Base-by-base conservation (phyloP, 2,888 invertebrate species). In the Drosophila barbarae region DNA sequence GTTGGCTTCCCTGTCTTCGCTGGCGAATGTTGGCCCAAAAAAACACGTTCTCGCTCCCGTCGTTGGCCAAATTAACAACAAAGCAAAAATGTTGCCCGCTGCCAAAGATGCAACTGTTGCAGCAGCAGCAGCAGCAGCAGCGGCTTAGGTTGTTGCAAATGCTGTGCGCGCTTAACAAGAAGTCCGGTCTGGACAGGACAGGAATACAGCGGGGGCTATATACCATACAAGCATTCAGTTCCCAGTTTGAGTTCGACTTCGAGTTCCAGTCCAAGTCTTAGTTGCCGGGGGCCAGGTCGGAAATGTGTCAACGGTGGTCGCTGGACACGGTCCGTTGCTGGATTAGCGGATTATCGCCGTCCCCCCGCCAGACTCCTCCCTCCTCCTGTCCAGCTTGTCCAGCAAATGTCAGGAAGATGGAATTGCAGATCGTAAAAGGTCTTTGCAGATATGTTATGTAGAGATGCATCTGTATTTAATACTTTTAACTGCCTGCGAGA, bases 41-140 rank as follows among this genome's bases (percentile, higher is more conserved):
- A 65, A 65, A 66, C 75, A 75, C 72, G 78, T 75, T 75, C 75
- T 77, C 39, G 66, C 51, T 73, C 66, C 59, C 59, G 61, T 63
- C 61, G 47, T 47, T 69, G 53, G 54, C 46, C 69, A 69, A 65
- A 65, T 65, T 66, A 66, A 55, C 69, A 69, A 54, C 44, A 60
- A 46, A 49, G 38, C 57, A 55, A 54, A 71, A 65, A 57, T 69
- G 71, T 57, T 64, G 64, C 67, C 42, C 38, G 42, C 52, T 61
- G 53, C 54, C 54, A 72, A 59, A 71, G 67, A 72, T 59, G 70
- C 70, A 70, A 66, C 65, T 67, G 65, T 46, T 34, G 61, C 49
- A 34, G 46, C 36, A n/a, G 47, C 47, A 32, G 42, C 26, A 26
- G 61, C 47, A 1, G 18, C 18, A 34, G 46, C 36, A n/a, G 53